Evolutionary conservation across 2,113 vertebrate genomes (phyloP).

Genomic region (Cyphomyrus plagiostoma): DNA sequence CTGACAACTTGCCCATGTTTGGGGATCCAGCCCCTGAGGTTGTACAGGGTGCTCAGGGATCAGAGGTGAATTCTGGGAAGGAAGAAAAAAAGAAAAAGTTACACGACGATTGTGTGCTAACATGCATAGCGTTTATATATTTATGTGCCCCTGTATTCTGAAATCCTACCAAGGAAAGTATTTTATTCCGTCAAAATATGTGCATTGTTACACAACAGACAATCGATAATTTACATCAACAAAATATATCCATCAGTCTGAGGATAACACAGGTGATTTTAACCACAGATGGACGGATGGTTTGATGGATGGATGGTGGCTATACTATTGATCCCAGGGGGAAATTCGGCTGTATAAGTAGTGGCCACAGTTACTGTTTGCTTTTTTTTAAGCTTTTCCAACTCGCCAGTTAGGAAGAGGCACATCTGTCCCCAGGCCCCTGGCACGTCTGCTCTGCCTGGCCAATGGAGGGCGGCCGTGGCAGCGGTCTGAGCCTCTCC

Average conservation of each 20-base stretch:
- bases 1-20: background rate
- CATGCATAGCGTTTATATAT: background rate
- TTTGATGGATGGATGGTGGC: background rate
- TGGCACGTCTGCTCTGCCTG: constrained; percentile 30
- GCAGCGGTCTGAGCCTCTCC: constrained; percentile 33
- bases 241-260: background rate
- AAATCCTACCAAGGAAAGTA: background rate
- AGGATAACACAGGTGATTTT: background rate
- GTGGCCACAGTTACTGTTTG: background rate
- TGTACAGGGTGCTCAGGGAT: background rate
- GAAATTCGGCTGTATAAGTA: background rate
- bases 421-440: background rate
- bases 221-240: background rate
- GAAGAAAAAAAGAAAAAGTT: background rate
- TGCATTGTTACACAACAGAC: background rate
- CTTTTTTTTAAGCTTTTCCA: background rate
- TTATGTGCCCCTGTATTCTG: background rate
- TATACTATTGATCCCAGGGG: background rate
- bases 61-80: background rate
- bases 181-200: background rate
- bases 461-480: constrained; percentile 26
- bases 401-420: background rate
- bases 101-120: background rate
- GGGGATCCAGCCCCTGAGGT: background rate
- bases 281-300: background rate